Evolutionary conservation across 2,888 invertebrate genomes (phyloP), one percentile per base, ranked within the genome.

Genomic region (Calameuta pallipes): DNA sequence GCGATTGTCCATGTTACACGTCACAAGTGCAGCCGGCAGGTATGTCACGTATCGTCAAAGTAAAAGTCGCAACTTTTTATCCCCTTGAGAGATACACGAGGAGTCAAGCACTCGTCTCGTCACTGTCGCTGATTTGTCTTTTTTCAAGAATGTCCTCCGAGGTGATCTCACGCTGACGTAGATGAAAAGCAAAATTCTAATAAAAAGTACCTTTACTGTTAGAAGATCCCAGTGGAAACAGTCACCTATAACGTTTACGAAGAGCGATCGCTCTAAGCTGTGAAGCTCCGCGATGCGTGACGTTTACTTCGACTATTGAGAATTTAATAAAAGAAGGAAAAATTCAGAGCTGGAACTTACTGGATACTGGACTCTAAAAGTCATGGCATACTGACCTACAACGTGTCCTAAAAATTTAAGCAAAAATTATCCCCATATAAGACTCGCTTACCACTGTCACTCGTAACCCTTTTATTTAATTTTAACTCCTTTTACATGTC

Each of bases 361-460:
- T 34, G 71, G 34, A 75, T 79, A 81, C 81, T 78, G 79, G 70
- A 68, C 71, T 75, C 81, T 75, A 83, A 87, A 86, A 87, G 86
- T 85, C 81, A 80, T 86, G 90, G 85, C 89, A 89, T 85, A 90
- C 90, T 90, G 87, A 90, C 90, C 90, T 83, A 85, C 78, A 84
- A 81, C 12, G 71, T 23, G 13, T 12, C 12, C 3, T 31, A n/a
- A 71, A 71, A 12, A 71, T 31, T 34, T 9, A 34, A 71, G n/a
- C 71, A 3, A 31, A 56, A 56, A 23, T 6, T 23, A 56, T 56
- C 23, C 9, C 56, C 56, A 23, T 56, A 56, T 23, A 9, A 56
- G 56, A 23, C 56, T 56, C 23, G 56, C 23, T 56, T 9, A 23
- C 23, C 23, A 15, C 23, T 56, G 23, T 1, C 56, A 56, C 9